These are phyloP conservation scores for Erpornis zantholeuca DNA, from an alignment of 2,113 vertebrate species.

Conservation along the genomic window DNA sequence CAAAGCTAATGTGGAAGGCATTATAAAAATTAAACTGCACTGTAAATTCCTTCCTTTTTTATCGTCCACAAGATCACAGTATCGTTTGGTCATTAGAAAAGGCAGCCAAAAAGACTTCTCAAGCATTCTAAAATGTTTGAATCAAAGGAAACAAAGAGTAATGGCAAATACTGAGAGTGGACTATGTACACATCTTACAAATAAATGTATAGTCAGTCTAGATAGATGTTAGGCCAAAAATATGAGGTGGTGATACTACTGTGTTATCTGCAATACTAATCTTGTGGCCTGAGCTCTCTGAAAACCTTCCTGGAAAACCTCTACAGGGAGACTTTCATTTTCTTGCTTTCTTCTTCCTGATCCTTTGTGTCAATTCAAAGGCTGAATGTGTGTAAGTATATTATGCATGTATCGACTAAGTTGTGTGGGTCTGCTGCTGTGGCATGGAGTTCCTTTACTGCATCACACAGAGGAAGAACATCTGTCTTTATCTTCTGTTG, in stretches of 20 bases:
- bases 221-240: background rate
- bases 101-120: background rate
- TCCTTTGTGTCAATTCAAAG: background rate
- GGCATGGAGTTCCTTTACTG: background rate
- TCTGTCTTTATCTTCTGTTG: background rate
- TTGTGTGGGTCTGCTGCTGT: background rate
- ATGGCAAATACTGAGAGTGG: background rate
- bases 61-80: background rate
- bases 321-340: background rate
- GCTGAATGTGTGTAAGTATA: background rate
- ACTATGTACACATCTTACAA: background rate
- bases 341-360: background rate
- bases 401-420: background rate
- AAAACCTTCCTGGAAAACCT: background rate
- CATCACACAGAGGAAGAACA: background rate
- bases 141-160: background rate
- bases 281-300: background rate
- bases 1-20: background rate
- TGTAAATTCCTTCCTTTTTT: background rate
- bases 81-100: background rate
- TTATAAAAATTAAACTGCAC: background rate
- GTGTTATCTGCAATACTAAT: background rate
- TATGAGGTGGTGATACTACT: background rate
- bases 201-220: background rate
- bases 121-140: background rate